Evolutionary conservation across 2,113 vertebrate species (phyloP).

Genomic region (Amphilophus citrinellus): DNA sequence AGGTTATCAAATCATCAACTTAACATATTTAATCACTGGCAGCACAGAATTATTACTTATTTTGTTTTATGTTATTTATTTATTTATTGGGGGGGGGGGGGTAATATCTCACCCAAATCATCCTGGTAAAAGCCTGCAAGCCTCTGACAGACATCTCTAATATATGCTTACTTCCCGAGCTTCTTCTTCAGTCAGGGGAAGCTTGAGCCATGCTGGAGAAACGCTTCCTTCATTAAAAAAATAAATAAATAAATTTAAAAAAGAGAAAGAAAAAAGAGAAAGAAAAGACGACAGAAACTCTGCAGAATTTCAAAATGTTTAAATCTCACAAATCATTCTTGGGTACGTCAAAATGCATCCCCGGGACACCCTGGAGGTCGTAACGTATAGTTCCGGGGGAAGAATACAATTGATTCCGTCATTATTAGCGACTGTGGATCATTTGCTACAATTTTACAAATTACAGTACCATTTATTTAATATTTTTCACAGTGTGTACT

Average conservation of each 20-base stretch:
- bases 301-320: background rate
- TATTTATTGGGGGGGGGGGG: background rate
- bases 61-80: background rate
- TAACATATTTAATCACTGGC: background rate
- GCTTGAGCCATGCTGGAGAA: background rate
- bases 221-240: too few species aligned
- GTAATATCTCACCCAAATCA: slow-evolving; percentile 61
- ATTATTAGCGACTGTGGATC: accelerated
- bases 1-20: background rate
- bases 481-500: background rate
- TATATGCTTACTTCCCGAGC: background rate
- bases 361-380: background rate
- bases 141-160: background rate
- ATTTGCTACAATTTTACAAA: background rate
- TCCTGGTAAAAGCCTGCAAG: slow-evolving; percentile 17
- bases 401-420: accelerated
- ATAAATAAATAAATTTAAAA: background rate
- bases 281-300: background rate
- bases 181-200: background rate
- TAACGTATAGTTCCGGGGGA: background rate
- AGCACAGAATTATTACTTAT: background rate
- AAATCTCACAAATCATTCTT: slow-evolving; percentile 22
- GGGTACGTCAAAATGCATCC: slow-evolving; percentile 47
- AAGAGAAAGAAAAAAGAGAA: too few species aligned
- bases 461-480: background rate